Evolutionary conservation across 2,888 invertebrate species (phyloP).

Genomic region (Diplolepis rosae): DNA sequence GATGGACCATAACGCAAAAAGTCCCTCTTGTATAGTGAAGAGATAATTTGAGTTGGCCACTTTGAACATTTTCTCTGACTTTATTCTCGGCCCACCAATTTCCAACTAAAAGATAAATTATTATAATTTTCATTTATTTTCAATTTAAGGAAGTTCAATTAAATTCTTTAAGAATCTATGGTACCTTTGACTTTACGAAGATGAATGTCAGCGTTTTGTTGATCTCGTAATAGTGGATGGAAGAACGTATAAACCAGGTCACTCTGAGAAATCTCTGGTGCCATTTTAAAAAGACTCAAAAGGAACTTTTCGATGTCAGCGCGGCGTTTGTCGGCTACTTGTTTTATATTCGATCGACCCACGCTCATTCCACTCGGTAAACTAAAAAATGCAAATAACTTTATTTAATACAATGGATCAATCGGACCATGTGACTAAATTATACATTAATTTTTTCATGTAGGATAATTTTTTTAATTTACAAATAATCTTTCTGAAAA

Average conservation of each 20-base stretch:
- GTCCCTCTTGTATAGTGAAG: conserved; percentile 84
- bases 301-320: conserved; percentile 92
- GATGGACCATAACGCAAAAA: conserved; percentile 89
- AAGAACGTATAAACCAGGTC: conserved; percentile 99
- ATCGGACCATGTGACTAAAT: too few species aligned
- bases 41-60: conserved; percentile 87
- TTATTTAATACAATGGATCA: too few species aligned
- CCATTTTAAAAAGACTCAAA: conserved; percentile 87
- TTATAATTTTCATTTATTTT: conserved; percentile 10
- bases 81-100: conserved; percentile 71
- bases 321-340: conserved; percentile 95
- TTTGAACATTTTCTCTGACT: conserved; percentile 69
- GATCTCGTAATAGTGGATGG: conserved; percentile 95
- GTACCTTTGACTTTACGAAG: conserved; percentile 85
- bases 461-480: too few species aligned
- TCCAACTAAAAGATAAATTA: conserved; percentile 60
- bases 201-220: conserved; percentile 90
- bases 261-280: conserved; percentile 95
- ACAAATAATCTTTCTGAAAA: too few species aligned
- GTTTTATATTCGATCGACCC: conserved; percentile 94
- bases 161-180: not conserved
- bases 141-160: not conserved
- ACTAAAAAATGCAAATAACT: too few species aligned
- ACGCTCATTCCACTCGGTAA: conserved; percentile 85
- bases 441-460: too few species aligned